Evolutionary conservation across 2,113 vertebrate species (phyloP), one percentile per base, ranked within the genome.

Genomic region (Labeo catla): DNA sequence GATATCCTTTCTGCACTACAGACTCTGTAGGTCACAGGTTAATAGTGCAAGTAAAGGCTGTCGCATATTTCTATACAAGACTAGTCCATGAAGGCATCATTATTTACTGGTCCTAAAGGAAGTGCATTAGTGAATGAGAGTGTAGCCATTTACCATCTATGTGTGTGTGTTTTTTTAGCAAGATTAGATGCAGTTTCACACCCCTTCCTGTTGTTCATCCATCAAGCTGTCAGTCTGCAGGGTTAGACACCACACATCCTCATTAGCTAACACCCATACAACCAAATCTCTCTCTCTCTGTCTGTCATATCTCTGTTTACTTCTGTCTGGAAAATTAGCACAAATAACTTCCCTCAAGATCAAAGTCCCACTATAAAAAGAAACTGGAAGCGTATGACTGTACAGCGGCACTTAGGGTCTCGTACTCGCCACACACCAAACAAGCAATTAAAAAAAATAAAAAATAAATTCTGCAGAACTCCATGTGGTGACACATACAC

Each of bases 131-230:
- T 4, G 11, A 77, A 65, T 49, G 49, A 54, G 28, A 73, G 21
- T 47, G 82, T 78, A 47, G n/a, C 28, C 39, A 15, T 57, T 36
- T 4, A 39, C 16, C 50, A 57, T 52, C 15, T 6, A 28, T 4
- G 65, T 68, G 13, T 16, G 34, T 63, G 8, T 63, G 61, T 70
- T 34, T 70, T 34, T 52, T 52, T 11, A 15, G 23, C 6, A 6
- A 8, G 19, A 61, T 79, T 21, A 74, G 10, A 74, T 12, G 21
- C 23, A 36, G 54, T 61, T 80, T 80, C 34, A 61, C 54, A 61
- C 54, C 54, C 54, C 77, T 80, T 80, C 77, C 89, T 76, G 47
- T 59, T 89, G 39, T 81, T 21, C 63, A 34, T 72, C 23, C 74
- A 16, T 77, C 63, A 59, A 36, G n/a, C 50, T 59, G 76, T 21